phyloP scores from a whole-genome alignment of 2,888 invertebrate species.

The Meliscaeva auricollis region DNA sequence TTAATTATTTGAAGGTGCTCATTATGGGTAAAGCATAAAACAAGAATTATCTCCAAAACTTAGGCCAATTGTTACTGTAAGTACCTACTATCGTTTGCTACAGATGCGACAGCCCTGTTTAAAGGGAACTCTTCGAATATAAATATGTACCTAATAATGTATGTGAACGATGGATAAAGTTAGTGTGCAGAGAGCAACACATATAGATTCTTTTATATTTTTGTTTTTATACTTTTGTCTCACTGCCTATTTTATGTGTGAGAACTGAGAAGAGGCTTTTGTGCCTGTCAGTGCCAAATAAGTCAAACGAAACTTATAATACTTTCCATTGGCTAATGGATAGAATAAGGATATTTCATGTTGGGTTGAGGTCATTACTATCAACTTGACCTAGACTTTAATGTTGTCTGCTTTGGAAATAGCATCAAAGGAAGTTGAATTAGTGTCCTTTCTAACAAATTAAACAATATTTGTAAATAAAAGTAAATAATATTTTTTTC shows the following conservation, averaged over 20 bases:
- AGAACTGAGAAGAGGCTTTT: slow-evolving; percentile 1
- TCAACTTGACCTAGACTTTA: slow-evolving; percentile 16
- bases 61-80: no score
- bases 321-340: slow-evolving; percentile 21
- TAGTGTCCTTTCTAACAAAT: background rate
- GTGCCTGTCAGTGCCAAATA: slow-evolving; percentile 24
- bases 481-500: no score
- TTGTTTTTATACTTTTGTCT: background rate
- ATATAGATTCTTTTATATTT: background rate
- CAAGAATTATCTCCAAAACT: no score
- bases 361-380: slow-evolving; percentile 19
- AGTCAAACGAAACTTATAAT: slow-evolving; percentile 8
- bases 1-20: no score
- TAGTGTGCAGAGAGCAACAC: background rate
- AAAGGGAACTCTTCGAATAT: no score
- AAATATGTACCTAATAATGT: no score
- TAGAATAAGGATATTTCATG: background rate
- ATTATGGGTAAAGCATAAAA: no score
- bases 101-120: background rate
- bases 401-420: background rate
- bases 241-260: background rate
- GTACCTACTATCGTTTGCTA: no score
- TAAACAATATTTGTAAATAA: no score
- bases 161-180: background rate
- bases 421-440: background rate